A percentile compares a stretch with the other conserved stretches of the same genome.
Conservation (phyloP, 37 sponge, comb jelly and placozoan species). For the Chondrosia reniformis region DNA sequence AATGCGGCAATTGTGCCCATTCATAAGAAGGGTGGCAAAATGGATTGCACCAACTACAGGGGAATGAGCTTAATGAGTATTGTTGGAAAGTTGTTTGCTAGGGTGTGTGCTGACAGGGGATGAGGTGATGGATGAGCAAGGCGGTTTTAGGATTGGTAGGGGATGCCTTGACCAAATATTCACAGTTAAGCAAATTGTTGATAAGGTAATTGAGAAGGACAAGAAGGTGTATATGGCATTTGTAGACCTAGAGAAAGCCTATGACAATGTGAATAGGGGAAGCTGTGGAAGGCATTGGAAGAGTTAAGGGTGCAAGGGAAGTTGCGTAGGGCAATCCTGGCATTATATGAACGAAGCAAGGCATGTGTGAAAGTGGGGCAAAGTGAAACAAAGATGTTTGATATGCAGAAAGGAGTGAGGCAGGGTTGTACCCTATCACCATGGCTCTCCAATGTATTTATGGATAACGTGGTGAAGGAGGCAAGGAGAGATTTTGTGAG, state of each 20-base stretch:
- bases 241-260: conserved; percentile 2
- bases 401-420: conserved; percentile 1
- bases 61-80: conserved; percentile 16
- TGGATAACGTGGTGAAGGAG: background rate
- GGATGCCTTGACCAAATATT: conserved; percentile 25
- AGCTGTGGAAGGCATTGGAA: background rate
- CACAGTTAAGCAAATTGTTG: conserved; percentile 1
- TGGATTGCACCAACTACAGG: conserved; percentile 4
- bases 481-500: no score
- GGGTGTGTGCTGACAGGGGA: conserved; percentile 18
- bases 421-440: conserved; percentile 26
- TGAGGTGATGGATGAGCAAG: conserved; percentile 24
- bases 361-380: conserved; percentile 3
- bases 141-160: conserved; percentile 25
- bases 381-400: conserved; percentile 7
- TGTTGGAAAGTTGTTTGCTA: conserved; percentile 20
- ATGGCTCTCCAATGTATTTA: conserved; percentile 16
- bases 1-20: conserved; percentile 4
- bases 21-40: conserved; percentile 19
- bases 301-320: background rate
- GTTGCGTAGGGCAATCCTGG: background rate
- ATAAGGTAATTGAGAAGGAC: conserved; percentile 7
- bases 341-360: background rate
- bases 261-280: conserved; percentile 1
- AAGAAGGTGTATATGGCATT: conserved; percentile 1